These are phyloP conservation scores for Cheilosia grossa DNA, from an alignment of 2,888 invertebrate species.

Conservation along the genomic window DNA sequence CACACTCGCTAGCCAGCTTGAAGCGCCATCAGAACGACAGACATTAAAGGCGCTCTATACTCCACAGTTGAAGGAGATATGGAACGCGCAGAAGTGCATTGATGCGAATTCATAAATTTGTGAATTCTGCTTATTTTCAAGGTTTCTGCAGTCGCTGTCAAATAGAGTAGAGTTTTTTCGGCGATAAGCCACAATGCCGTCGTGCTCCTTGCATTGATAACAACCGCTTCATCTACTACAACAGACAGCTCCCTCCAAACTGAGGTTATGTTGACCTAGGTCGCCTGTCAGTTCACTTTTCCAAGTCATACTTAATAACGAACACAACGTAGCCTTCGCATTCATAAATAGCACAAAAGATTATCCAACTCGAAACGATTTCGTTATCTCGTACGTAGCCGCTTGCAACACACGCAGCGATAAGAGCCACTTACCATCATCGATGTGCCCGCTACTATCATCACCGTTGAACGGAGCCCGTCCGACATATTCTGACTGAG, in stretches of 20 bases:
- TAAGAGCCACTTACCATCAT: constrained; percentile 91
- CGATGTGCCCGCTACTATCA: constrained; percentile 93
- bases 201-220: not conserved
- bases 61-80: too few relatives aligned
- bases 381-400: not conserved
- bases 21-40: too few relatives aligned
- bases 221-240: not conserved
- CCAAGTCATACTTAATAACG: not conserved
- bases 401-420: constrained; percentile 33
- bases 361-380: constrained; percentile 9
- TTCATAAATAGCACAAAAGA: not conserved
- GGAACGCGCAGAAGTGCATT: too few relatives aligned
- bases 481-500: constrained; percentile 97
- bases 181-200: too few relatives aligned
- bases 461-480: constrained; percentile 93
- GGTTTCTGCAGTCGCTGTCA: too few relatives aligned
- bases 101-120: too few relatives aligned
- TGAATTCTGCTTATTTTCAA: too few relatives aligned
- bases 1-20: too few relatives aligned
- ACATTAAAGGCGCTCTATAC: too few relatives aligned
- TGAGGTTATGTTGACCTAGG: constrained; percentile 18
- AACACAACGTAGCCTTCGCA: not conserved
- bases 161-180: too few relatives aligned
- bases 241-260: not conserved
- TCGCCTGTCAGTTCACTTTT: not conserved